phyloP scores from a whole-genome alignment of 2,888 invertebrate species.

The Cinara cedri region DNA sequence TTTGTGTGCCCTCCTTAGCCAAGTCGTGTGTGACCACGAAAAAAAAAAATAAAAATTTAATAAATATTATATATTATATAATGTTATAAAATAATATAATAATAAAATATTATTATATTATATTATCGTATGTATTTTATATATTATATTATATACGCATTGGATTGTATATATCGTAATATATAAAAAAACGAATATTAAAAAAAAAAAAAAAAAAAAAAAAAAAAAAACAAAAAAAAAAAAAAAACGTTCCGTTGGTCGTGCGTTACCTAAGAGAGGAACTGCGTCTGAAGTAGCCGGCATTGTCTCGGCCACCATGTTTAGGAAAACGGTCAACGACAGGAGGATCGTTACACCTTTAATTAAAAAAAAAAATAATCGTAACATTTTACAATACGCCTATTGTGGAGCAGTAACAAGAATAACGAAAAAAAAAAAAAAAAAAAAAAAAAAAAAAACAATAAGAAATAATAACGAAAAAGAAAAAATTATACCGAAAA shows the following conservation, averaged over 20 bases:
- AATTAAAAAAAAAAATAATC: slow-evolving; percentile 61
- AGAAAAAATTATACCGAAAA: neutral
- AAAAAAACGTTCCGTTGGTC: neutral
- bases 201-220: too few relatives aligned
- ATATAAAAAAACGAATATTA: too few relatives aligned
- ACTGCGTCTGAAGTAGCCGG: slow-evolving; percentile 77
- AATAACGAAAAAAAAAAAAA: slow-evolving; percentile 25
- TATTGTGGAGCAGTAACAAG: slow-evolving; percentile 58
- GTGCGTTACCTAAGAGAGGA: slow-evolving; percentile 61
- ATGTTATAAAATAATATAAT: slow-evolving; percentile 20
- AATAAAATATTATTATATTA: neutral
- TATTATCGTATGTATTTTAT: neutral
- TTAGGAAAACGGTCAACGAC: slow-evolving; percentile 96
- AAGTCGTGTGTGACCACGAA: slow-evolving; percentile 50
- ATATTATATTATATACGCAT: slow-evolving; percentile 13
- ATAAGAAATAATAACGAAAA: slow-evolving; percentile 1
- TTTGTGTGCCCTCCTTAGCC: slow-evolving; percentile 56
- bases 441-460: slow-evolving; percentile 18
- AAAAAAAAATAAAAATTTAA: neutral
- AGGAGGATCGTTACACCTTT: slow-evolving; percentile 95
- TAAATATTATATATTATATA: slow-evolving; percentile 6
- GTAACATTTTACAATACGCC: slow-evolving; percentile 28
- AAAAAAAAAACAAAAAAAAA: too few relatives aligned
- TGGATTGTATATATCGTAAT: neutral
- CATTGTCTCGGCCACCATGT: slow-evolving; percentile 98